A percentile compares a stretch with the other conserved stretches of the same genome.
phyloP scores from a whole-genome alignment of 2,888 invertebrate genomes.

The Eudasyphora cyanicolor region DNA sequence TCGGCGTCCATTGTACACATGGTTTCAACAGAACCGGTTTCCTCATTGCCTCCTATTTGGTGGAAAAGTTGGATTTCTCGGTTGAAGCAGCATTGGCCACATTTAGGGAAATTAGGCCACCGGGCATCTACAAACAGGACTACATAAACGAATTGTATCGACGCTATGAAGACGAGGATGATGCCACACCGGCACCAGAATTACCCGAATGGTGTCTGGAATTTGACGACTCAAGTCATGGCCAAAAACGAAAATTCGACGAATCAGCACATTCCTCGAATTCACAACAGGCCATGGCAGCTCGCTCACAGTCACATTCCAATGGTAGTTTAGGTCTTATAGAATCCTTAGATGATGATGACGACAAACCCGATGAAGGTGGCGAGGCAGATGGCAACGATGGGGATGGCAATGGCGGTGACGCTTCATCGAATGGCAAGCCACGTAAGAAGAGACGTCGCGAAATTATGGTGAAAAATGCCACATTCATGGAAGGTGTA shows the following conservation, averaged over 20 bases:
- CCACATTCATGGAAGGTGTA: conserved; percentile 93
- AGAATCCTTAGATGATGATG: conserved; percentile 60
- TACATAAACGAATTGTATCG: conserved; percentile 93
- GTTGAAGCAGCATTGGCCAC: conserved; percentile 90
- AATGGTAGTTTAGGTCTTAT: conserved; percentile 63
- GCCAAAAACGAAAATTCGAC: conserved; percentile 69
- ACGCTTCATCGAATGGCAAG: conserved; percentile 50
- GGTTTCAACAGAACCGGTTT: conserved; percentile 99
- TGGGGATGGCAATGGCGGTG: conserved; percentile 37
- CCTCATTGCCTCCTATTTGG: conserved; percentile 93
- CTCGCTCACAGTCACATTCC: conserved; percentile 55
- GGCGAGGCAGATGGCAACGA: conserved; percentile 55
- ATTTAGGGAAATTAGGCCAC: conserved; percentile 88
- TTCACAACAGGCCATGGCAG: conserved; percentile 68
- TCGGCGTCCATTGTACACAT: conserved; percentile 95
- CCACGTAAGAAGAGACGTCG: conserved; percentile 80
- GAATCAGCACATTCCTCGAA: conserved; percentile 67
- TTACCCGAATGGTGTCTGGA: conserved; percentile 94
- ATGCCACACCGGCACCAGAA: conserved; percentile 86
- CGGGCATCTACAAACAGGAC: conserved; percentile 98
- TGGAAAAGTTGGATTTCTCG: conserved; percentile 90
- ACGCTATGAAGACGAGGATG: conserved; percentile 89
- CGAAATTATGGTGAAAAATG: conserved; percentile 83
- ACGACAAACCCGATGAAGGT: conserved; percentile 49
- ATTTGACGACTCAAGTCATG: conserved; percentile 72